Conservation (phyloP, 1,140 invertebrate genomes). For the Melanaphis sacchari region DNA sequence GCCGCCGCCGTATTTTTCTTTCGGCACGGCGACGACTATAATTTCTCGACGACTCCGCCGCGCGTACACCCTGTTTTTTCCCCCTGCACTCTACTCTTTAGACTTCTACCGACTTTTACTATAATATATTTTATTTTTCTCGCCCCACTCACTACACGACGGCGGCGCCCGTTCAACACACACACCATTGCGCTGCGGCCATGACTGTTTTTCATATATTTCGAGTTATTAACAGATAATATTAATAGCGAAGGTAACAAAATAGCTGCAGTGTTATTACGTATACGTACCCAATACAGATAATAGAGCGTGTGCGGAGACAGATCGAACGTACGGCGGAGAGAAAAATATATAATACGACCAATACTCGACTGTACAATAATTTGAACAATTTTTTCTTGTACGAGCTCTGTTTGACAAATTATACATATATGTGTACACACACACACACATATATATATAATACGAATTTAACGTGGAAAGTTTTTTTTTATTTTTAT, state of each 20-base stretch:
- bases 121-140: background rate
- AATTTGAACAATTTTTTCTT: background rate
- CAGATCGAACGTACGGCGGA: too few species aligned
- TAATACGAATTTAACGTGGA: background rate
- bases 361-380: background rate
- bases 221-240: background rate
- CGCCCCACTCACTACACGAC: background rate
- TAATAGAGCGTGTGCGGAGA: background rate
- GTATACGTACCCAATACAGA: background rate
- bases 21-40: slow-evolving; percentile 6
- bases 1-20: slow-evolving; percentile 20
- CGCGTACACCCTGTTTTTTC: background rate
- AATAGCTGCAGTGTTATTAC: background rate
- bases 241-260: background rate
- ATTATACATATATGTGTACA: background rate
- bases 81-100: background rate
- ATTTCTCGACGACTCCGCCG: background rate
- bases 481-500: background rate
- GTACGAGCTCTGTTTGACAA: background rate
- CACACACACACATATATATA: background rate
- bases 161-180: background rate
- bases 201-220: background rate
- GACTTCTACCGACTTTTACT: background rate
- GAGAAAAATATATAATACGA: slow-evolving; percentile 12
- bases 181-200: background rate